Evolutionary conservation across 2,888 invertebrate genomes (phyloP), one percentile per base, ranked within the genome.

Genomic region (Rhingia rostrata): DNA sequence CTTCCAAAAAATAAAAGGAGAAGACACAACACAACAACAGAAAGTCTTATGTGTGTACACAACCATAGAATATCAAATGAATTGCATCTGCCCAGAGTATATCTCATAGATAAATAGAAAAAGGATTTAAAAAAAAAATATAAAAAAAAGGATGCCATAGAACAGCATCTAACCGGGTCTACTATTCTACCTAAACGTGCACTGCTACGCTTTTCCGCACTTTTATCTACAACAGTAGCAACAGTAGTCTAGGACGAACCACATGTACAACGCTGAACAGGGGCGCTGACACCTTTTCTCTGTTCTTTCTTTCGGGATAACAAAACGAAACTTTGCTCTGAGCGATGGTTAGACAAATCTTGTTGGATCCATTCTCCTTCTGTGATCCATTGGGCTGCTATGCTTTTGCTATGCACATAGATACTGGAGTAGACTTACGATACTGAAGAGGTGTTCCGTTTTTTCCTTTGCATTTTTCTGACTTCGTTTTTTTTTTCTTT

Each of bases 31-130:
- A n/a, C 10, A 81, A 72, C 22, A 22, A 22, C 22, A 77, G 33
- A 82, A 67, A 67, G 69, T 22, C 60, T 56, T 66, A 45, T 77
- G 72, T 74, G 74, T 74, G 74, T 69, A 61, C 58, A 69, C 73
- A 74, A 63, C 49, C 61, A 74, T 80, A 80, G 84, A 84, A 80
- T 75, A 80, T 80, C 84, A 80, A 84, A 80, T 84, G 70, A 80
- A 84, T 75, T 80, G 84, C 74, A 84, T 84, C 79, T 70, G 83
- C 73, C 63, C 49, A 63, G 64, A 80, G 64, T 66, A 22, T 22
- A 61, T 72, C 75, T 72, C 35, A 33, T n/a, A 58, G 69, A 80
- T 79, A 73, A 67, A 83, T 49, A 67, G 51, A 61, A 66, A 66
- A 30, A 67, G 39, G 58, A 63, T 33, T 32, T 10, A 14, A 63